Evolutionary conservation across 2,113 vertebrate genomes (phyloP).

Genomic region (Cromileptes altivelis): DNA sequence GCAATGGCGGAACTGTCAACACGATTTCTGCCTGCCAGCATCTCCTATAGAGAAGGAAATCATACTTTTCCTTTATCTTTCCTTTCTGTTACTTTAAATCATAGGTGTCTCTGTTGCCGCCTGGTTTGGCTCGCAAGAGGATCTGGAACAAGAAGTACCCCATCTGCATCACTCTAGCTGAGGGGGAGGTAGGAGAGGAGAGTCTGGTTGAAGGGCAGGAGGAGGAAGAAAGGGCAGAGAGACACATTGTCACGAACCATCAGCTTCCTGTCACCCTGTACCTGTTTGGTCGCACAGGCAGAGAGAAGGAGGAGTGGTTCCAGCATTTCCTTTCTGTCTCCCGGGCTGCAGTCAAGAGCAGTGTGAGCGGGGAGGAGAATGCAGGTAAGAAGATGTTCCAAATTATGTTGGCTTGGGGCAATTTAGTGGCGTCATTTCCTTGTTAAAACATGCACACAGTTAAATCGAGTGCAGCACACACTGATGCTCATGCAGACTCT

Average conservation of each 20-base stretch:
- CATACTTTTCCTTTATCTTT: background rate
- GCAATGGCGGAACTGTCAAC: background rate
- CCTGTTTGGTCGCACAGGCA: constrained; percentile 88
- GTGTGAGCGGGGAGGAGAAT: constrained; percentile 58
- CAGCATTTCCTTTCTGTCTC: constrained; percentile 85
- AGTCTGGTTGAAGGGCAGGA: constrained; percentile 65
- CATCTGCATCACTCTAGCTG: constrained; percentile 85
- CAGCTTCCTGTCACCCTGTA: constrained; percentile 79
- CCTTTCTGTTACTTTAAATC: background rate
- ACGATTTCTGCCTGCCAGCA: background rate
- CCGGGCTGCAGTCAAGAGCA: constrained; percentile 23
- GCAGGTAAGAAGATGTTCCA: constrained; percentile 74
- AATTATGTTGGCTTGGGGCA: no score
- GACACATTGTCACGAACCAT: background rate
- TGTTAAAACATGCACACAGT: background rate
- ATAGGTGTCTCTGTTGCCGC: constrained; percentile 87
- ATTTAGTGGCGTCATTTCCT: no score
- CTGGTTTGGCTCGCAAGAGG: constrained; percentile 87
- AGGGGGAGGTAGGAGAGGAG: constrained; percentile 69
- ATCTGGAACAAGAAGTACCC: constrained; percentile 93
- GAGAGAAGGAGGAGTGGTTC: constrained; percentile 93
- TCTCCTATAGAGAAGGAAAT: background rate
- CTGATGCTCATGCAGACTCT: background rate
- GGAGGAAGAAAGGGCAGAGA: constrained; percentile 53
- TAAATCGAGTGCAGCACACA: background rate